Base-by-base conservation (phyloP, 2,888 invertebrate species). In the Ichneumoninae sp. region DNA sequence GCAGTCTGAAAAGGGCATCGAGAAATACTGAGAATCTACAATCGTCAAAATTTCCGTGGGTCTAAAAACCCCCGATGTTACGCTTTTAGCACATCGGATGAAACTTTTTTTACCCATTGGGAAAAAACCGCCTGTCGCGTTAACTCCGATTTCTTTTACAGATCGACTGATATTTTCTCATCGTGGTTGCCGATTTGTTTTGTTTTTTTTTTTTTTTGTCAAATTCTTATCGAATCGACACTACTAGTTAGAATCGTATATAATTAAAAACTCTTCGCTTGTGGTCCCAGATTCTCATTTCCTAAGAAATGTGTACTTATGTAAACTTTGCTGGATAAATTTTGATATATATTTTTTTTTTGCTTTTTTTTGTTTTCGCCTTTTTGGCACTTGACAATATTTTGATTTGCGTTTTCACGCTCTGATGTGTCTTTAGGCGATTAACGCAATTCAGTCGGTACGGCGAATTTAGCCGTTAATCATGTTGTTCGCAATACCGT, bases 231-330 rank as follows among this genome's bases (percentile, higher is more conserved):
- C 50, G 33, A 75, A 65, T 75, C 50, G 77, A 68, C 71, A 44
- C 33, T 60, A 79, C 16, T 60, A 71, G 16, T 70, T 69, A 22
- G 70, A 75, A 30, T 65, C 68, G 74, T 30, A 81, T 74, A 78
- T 73, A 68, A 76, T 82, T 82, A 82, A 68, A 84, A 81, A 73
- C 69, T 74, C 77, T 80, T 71, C 30, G 40, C 78, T 69, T 71
- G 63, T 85, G 85, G 85, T 85, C 85, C 85, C 85, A 85, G 79
- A 85, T 76, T 79, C n/a, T 76, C 63, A 74, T 81, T 84, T 81
- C 54, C 30, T 73, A 76, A 57, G 57, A 85, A 71, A 82, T 75
- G 66, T 71, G 22, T 60, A 57, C 66, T 68, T 33, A 63, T 73
- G 47, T 65, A 60, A 71, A 60, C 36, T 47, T 73, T 60, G 40